phyloP scores from a whole-genome alignment of 2,113 vertebrate species.

The Parus major region DNA sequence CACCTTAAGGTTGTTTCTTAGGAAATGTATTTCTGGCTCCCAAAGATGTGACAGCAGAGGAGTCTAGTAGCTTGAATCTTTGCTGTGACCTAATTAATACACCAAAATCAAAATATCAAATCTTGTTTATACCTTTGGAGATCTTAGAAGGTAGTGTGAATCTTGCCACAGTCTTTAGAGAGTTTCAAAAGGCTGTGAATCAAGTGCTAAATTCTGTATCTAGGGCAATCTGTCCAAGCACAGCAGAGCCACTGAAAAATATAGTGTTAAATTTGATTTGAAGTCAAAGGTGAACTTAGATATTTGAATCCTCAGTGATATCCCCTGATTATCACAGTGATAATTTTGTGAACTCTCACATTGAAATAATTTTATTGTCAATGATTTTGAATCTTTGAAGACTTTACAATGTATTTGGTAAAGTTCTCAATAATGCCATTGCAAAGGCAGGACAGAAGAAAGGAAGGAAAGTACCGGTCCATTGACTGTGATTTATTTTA shows the following conservation, averaged over 20 bases:
- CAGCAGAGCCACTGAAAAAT: not conserved
- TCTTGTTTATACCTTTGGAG: not conserved
- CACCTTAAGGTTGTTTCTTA: not conserved
- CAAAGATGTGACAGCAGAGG: not conserved
- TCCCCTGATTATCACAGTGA: not conserved
- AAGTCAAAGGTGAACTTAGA: not conserved
- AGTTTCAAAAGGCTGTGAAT: not conserved
- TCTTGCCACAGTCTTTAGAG: not conserved
- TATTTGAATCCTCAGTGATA: not conserved
- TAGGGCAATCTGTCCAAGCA: not conserved
- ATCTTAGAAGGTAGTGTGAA: not conserved
- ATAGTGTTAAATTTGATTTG: not conserved
- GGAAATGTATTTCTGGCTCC: not conserved
- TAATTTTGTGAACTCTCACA: not conserved
- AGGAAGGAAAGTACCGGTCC: not conserved
- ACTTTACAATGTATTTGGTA: not conserved
- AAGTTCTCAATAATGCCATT: not conserved
- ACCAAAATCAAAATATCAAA: not conserved
- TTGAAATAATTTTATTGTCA: not conserved
- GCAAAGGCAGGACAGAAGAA: not conserved
- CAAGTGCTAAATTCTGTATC: not conserved
- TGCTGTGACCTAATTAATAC: not conserved
- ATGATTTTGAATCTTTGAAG: not conserved
- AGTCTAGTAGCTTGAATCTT: not conserved
- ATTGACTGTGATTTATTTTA: not conserved